A percentile compares a stretch with the other conserved stretches of the same genome.
Conservation (phyloP, 2,113 vertebrate genomes). For the Suncus etruscus region DNA sequence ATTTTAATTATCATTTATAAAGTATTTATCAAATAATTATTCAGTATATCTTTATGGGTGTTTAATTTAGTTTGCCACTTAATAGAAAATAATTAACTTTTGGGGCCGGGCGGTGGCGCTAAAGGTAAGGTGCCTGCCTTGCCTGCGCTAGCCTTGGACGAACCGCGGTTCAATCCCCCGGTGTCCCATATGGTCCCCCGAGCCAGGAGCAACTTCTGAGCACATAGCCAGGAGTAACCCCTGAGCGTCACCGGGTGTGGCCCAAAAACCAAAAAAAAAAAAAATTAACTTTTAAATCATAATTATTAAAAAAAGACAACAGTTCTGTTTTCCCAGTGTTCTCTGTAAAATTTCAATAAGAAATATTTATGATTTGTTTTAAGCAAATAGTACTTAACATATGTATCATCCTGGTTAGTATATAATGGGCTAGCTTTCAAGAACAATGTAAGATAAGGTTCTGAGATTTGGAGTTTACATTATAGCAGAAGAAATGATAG, state of each 20-base stretch:
- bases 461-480: neutral
- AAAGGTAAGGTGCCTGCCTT: too few relatives aligned
- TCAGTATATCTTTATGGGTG: neutral
- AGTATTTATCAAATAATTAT: conserved; percentile 42
- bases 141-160: too few relatives aligned
- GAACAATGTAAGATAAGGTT: neutral
- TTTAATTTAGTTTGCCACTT: conserved; percentile 44
- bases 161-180: too few relatives aligned
- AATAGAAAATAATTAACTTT: conserved; percentile 15
- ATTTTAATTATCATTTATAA: conserved; percentile 11
- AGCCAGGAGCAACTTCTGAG: too few relatives aligned
- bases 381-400: neutral
- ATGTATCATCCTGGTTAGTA: neutral
- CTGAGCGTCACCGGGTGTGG: too few relatives aligned
- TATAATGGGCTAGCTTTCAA: neutral
- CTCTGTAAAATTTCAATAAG: neutral
- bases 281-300: conserved; percentile 5
- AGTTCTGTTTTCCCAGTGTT: neutral
- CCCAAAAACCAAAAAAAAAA: too few relatives aligned
- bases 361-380: conserved; percentile 13
- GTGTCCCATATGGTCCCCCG: too few relatives aligned
- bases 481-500: neutral
- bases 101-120: too few relatives aligned
- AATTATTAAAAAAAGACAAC: conserved; percentile 2
- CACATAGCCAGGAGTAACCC: too few relatives aligned